Evolutionary conservation across 2,113 vertebrate genomes (phyloP), one percentile per base, ranked within the genome.

Genomic region (Myotis brandtii): DNA sequence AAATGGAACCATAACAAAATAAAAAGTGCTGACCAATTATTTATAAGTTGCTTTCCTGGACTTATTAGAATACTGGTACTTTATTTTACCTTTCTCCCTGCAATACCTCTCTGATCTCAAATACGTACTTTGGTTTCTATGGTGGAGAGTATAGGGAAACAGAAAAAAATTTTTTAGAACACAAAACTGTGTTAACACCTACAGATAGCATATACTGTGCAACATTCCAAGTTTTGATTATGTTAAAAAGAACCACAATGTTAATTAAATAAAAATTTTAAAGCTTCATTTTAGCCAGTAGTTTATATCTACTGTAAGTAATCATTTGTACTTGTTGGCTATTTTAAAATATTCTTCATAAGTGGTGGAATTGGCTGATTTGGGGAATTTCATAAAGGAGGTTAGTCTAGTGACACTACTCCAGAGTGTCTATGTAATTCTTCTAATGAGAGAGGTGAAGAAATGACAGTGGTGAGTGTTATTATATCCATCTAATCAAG

Each of bases 331-430:
- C 34, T 73, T 73, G 9, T 23, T 80, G 30, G 56, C 9, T 43
- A 21, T 93, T 89, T 93, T n/a, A 66, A 93, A 93, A 54, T 37
- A 40, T 12, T 91, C 17, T 95, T 72, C 37, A 6, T n/a, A 43
- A 80, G 37, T 56, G 13, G 14, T 25, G 67, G 40, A 89, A 59
- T 59, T 52, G 43, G 20, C 20, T 66, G 43, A 56, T 23, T 69
- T 69, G 69, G 25, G 69, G 16, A 89, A 86, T 64, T 82, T 87
- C 18, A 72, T 46, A 76, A 73, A 67, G 30, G 54, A 66, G 2
- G 40, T 67, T 10, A 67, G 50, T 64, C 46, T 46, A 17, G 5
- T 67, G 11, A 34, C 3, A 50, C 27, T 84, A 48, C 23, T 27
- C 10, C 40, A 54, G 48, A 89, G 32, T 84, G 25, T 18, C 56